Conservation (phyloP, 92 coral and sea anemone genomes). For the Phenganax marumi region DNA sequence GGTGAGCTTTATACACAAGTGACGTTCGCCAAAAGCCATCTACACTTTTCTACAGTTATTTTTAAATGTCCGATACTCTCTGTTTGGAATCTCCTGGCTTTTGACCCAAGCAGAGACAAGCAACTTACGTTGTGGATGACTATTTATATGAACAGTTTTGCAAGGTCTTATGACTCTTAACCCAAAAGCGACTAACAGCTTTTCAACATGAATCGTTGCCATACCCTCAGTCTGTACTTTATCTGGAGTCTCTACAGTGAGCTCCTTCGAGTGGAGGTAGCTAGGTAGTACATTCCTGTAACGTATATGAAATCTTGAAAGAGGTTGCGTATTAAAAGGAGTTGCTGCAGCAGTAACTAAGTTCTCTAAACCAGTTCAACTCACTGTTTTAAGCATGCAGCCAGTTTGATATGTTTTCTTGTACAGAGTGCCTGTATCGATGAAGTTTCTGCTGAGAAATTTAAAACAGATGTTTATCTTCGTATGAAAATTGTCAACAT, state of each 20-base stretch:
- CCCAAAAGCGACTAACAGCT: no score
- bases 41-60: no score
- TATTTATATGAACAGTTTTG: no score
- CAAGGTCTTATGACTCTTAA: no score
- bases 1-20: background rate
- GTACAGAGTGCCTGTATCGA: slow-evolving; percentile 31
- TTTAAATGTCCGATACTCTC: no score
- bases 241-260: no score
- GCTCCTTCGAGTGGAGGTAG: no score
- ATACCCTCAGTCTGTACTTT: no score
- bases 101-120: no score
- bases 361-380: background rate
- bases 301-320: background rate
- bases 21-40: background rate
- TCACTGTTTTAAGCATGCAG: background rate
- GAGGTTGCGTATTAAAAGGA: background rate
- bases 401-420: background rate
- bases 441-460: slow-evolving; percentile 30
- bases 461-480: slow-evolving; percentile 22
- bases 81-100: no score
- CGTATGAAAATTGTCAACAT: slow-evolving; percentile 4
- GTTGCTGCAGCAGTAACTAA: background rate
- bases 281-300: background rate
- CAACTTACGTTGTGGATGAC: no score
- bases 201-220: no score